Evolutionary conservation across 2,113 vertebrate genomes (phyloP).

Genomic region (Anhinga rufa): DNA sequence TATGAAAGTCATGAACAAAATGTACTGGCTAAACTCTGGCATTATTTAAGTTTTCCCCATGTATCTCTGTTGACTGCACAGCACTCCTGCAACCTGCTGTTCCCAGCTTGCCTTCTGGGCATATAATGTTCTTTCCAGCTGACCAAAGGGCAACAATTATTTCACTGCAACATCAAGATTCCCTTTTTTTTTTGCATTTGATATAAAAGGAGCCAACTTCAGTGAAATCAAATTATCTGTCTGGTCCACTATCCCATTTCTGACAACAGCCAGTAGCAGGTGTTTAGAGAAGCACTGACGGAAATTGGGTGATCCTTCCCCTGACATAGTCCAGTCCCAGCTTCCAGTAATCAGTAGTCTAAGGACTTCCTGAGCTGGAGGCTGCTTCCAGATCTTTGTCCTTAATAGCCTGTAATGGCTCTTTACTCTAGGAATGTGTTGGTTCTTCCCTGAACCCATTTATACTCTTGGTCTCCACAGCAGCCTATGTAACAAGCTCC

Average conservation of each 20-base stretch:
- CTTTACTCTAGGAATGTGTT: conserved; percentile 52
- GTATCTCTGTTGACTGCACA: neutral
- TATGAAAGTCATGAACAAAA: neutral
- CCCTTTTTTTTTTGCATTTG: neutral
- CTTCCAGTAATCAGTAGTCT: conserved; percentile 45
- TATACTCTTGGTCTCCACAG: conserved; percentile 18
- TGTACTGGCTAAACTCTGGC: neutral
- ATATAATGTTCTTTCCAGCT: neutral
- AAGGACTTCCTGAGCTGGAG: conserved; percentile 45
- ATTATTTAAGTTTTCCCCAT: neutral
- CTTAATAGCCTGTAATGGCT: conserved; percentile 28
- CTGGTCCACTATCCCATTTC: neutral
- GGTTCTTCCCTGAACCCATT: conserved; percentile 36
- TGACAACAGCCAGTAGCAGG: neutral
- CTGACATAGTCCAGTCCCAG: conserved; percentile 1
- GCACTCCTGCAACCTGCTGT: neutral
- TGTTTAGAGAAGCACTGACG: neutral
- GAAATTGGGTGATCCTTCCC: neutral
- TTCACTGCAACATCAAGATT: neutral
- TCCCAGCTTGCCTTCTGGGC: neutral
- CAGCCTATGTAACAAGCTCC: neutral
- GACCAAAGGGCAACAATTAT: neutral
- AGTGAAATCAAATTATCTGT: neutral
- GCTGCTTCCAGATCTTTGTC: conserved; percentile 14
- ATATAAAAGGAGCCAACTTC: neutral